Evolutionary conservation across 2,888 invertebrate genomes (phyloP).

Genomic region (Elmis aenea): DNA sequence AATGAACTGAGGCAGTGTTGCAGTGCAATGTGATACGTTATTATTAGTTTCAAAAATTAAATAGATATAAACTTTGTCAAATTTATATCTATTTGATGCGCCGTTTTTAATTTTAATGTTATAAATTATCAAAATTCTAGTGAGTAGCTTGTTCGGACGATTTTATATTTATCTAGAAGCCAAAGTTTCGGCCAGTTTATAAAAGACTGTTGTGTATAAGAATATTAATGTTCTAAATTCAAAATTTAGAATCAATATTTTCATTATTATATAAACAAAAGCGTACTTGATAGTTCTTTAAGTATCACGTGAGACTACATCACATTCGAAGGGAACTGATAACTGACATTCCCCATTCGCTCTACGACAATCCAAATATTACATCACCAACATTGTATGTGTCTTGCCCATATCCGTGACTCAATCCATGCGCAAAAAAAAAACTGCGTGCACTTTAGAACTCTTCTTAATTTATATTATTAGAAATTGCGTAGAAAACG

Average conservation of each 20-base stretch:
- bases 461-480: too few species aligned
- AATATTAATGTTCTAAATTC: conserved; percentile 45
- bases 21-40: conserved; percentile 47
- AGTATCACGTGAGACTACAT: conserved; percentile 12
- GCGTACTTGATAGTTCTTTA: conserved; percentile 13
- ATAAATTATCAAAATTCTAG: conserved; percentile 41
- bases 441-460: too few species aligned
- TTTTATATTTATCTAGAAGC: conserved; percentile 44
- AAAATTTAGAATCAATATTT: conserved; percentile 43
- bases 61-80: conserved; percentile 11
- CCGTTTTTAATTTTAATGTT: conserved; percentile 34
- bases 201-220: conserved; percentile 66
- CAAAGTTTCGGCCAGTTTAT: conserved; percentile 62
- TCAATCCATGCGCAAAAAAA: too few species aligned
- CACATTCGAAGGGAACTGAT: conserved; percentile 27
- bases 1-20: conserved; percentile 52
- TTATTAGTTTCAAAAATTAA: conserved; percentile 37
- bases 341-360: conserved; percentile 40
- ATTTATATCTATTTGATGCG: conserved; percentile 24
- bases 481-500: too few species aligned
- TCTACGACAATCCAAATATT: conserved; percentile 41
- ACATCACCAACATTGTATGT: too few species aligned
- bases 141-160: conserved; percentile 42
- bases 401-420: too few species aligned
- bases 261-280: too few species aligned